These are phyloP conservation scores for Dendrocincla fuliginosa DNA, from an alignment of 2,797 vertebrate species.

Conservation along the genomic window DNA sequence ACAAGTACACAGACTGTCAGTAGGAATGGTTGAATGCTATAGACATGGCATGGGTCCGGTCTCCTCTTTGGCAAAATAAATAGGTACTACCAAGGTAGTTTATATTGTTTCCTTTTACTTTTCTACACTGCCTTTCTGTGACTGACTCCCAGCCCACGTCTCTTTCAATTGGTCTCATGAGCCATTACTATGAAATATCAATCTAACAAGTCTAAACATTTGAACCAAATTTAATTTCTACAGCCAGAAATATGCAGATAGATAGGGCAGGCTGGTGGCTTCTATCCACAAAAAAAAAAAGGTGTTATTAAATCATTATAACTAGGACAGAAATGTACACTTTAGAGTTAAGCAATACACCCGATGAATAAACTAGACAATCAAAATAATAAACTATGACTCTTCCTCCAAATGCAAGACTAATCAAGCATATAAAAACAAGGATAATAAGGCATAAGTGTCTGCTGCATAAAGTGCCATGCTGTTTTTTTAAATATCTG, in stretches of 20 bases:
- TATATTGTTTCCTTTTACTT: background rate
- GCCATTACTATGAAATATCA: background rate
- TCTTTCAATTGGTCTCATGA: background rate
- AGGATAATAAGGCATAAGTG: background rate
- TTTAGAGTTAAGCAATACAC: background rate
- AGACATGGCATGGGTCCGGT: background rate
- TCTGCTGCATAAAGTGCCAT: background rate
- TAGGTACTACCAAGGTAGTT: background rate
- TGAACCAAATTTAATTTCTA: background rate
- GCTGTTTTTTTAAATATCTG: background rate
- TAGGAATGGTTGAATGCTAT: background rate
- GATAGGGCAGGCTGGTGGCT: background rate
- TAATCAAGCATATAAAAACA: background rate
- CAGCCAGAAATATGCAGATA: background rate
- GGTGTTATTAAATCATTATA: background rate
- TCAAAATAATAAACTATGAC: slow-evolving; percentile 4
- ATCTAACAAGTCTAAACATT: background rate
- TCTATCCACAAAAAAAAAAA: background rate
- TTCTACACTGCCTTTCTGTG: background rate
- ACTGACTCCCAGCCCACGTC: background rate
- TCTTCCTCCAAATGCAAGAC: background rate
- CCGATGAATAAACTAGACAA: background rate
- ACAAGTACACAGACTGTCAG: background rate
- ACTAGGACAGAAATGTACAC: background rate
- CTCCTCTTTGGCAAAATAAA: background rate